Conservation (phyloP, 2,113 vertebrate genomes). For the Holacanthus passer region DNA sequence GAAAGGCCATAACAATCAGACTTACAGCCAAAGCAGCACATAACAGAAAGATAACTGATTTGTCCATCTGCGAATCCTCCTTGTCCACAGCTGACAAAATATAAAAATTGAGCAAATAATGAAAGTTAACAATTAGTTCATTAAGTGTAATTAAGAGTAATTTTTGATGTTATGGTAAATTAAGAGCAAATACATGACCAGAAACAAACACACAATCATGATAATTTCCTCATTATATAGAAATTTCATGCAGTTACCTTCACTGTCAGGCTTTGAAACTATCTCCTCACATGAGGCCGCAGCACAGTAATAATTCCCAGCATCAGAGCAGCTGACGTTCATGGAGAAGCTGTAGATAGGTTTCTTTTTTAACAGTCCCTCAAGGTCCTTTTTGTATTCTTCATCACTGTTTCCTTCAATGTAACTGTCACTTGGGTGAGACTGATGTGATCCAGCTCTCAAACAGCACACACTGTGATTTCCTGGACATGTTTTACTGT, state of each 20-base stretch:
- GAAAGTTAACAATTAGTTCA: neutral
- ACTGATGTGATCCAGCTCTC: neutral
- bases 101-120: neutral
- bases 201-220: too few species aligned
- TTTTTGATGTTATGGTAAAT: neutral
- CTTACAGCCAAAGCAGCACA: constrained; percentile 29
- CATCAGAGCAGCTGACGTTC: constrained; percentile 35
- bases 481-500: constrained; percentile 23
- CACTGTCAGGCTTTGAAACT: neutral
- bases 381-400: neutral
- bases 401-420: neutral
- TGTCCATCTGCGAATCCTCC: neutral
- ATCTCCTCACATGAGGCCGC: constrained; percentile 21
- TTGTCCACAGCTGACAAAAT: neutral
- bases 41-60: neutral
- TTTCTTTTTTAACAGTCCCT: neutral
- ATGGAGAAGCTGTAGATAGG: constrained; percentile 24
- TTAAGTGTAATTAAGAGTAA: neutral
- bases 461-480: constrained; percentile 50
- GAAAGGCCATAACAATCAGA: constrained; percentile 36
- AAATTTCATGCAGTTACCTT: constrained; percentile 29
- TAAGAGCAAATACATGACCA: too few species aligned
- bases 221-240: neutral
- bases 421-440: neutral
- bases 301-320: constrained; percentile 48